These are phyloP conservation scores for Panorpa germanica DNA, from an alignment of 2,888 invertebrate species.

Conservation along the genomic window DNA sequence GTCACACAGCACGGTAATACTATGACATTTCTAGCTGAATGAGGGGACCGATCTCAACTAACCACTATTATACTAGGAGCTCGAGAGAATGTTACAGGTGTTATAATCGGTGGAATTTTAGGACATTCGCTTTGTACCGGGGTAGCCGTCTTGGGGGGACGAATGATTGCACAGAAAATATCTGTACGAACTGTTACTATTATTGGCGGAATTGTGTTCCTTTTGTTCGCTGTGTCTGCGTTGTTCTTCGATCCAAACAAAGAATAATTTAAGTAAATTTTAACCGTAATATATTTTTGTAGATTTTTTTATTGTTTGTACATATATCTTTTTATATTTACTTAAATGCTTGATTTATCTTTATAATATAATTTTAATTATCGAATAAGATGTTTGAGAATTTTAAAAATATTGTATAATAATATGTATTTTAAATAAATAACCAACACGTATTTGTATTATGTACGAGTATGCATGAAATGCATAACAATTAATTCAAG, in stretches of 20 bases:
- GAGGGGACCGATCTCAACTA: constrained; percentile 96
- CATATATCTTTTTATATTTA: too few relatives aligned
- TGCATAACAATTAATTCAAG: too few relatives aligned
- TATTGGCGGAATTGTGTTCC: constrained; percentile 88
- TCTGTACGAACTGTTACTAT: constrained; percentile 95
- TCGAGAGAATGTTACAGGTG: constrained; percentile 85
- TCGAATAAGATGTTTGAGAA: too few relatives aligned
- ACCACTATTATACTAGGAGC: constrained; percentile 96
- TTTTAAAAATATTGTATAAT: too few relatives aligned
- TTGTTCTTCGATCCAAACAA: constrained; percentile 71
- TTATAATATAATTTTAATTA: too few relatives aligned
- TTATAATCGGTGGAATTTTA: constrained; percentile 80
- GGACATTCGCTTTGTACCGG: constrained; percentile 96
- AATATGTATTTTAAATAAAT: too few relatives aligned
- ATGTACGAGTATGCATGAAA: too few relatives aligned
- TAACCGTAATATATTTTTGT: too few relatives aligned
- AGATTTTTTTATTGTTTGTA: too few relatives aligned
- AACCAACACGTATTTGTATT: too few relatives aligned
- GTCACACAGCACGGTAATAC: constrained; percentile 90
- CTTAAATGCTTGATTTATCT: too few relatives aligned
- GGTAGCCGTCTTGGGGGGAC: constrained; percentile 88
- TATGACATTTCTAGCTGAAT: constrained; percentile 94
- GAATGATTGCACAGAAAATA: constrained; percentile 92
- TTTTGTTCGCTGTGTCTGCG: constrained; percentile 85
- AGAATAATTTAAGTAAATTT: too few relatives aligned